phyloP scores from a whole-genome alignment of 2,888 invertebrate genomes.

The Scaptomyza caliginosa region DNA sequence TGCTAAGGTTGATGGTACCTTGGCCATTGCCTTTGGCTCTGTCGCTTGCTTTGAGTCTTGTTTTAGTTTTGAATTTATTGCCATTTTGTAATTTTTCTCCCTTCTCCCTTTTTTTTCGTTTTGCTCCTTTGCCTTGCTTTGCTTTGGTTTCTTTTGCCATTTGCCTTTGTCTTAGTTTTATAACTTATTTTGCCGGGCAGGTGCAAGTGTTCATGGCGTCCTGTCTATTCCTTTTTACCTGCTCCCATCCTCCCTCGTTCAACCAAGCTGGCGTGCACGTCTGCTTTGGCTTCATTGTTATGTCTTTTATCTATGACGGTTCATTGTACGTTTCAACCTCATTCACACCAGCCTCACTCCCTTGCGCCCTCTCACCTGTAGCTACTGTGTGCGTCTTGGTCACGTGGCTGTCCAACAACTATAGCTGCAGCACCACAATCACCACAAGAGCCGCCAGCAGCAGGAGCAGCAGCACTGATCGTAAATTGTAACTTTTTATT shows the following conservation, averaged over 20 bases:
- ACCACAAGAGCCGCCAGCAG: background rate
- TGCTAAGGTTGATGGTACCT: slow-evolving; percentile 9
- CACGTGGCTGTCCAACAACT: slow-evolving; percentile 52
- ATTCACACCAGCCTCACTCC: background rate
- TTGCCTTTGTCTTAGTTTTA: slow-evolving; percentile 71
- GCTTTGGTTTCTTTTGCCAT: slow-evolving; percentile 33
- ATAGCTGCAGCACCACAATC: slow-evolving; percentile 5
- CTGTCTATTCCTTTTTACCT: slow-evolving; percentile 32
- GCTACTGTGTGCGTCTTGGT: slow-evolving; percentile 55
- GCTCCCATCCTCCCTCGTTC: slow-evolving; percentile 2
- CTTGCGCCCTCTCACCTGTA: slow-evolving; percentile 55
- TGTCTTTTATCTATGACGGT: slow-evolving; percentile 78
- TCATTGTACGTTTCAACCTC: slow-evolving; percentile 62
- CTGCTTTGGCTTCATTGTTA: slow-evolving; percentile 77
- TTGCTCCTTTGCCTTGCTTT: slow-evolving; percentile 6
- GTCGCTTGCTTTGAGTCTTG: slow-evolving; percentile 49
- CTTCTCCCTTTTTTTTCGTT: slow-evolving; percentile 9
- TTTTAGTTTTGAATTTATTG: slow-evolving; percentile 81
- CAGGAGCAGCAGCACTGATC: slow-evolving; percentile 55
- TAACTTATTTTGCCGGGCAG: slow-evolving; percentile 73
- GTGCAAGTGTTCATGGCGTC: slow-evolving; percentile 68
- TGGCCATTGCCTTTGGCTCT: slow-evolving; percentile 9
- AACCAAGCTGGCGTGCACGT: slow-evolving; percentile 58
- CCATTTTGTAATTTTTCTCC: slow-evolving; percentile 67
- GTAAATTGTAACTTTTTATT: slow-evolving; percentile 82